Evolutionary conservation across 2,797 vertebrate genomes (phyloP).

Genomic region (Coreius guichenoti): DNA sequence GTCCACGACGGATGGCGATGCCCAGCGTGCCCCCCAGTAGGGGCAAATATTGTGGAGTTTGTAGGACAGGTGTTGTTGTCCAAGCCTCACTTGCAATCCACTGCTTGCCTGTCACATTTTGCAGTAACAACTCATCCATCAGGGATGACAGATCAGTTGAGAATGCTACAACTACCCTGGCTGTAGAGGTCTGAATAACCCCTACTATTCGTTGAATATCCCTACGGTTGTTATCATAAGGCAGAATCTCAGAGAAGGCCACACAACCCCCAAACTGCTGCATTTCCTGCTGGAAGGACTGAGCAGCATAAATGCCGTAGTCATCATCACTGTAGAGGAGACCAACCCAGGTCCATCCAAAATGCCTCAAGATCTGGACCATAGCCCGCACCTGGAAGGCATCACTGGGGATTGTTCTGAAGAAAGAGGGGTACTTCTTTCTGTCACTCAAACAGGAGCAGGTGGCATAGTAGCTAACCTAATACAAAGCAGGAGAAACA

Average conservation of each 20-base stretch:
- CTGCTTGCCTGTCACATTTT: conserved; percentile 35
- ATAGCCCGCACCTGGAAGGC: conserved; percentile 63
- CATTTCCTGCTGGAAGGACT: conserved; percentile 25
- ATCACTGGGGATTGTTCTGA: conserved; percentile 77
- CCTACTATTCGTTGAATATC: conserved; percentile 46
- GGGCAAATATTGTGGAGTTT: conserved; percentile 2
- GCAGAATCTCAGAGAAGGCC: conserved; percentile 70
- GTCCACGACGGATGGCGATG: conserved; percentile 67
- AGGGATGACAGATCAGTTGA: conserved; percentile 51
- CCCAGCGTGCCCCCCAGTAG: conserved; percentile 48
- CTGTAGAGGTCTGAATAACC: conserved; percentile 43
- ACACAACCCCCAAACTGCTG: conserved; percentile 59
- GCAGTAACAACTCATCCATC: conserved; percentile 49
- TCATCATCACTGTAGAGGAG: conserved; percentile 21
- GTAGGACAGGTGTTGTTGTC: conserved; percentile 20
- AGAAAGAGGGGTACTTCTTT: conserved; percentile 63
- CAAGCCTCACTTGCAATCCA: conserved; percentile 42
- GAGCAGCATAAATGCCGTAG: conserved; percentile 4
- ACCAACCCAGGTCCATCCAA: conserved; percentile 35
- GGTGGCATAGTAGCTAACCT: conserved; percentile 77
- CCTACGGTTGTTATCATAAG: conserved; percentile 51
- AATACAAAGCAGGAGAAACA: conserved; percentile 26
- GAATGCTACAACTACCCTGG: conserved; percentile 49
- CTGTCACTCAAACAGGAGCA: conserved; percentile 67
- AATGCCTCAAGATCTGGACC: conserved; percentile 11